Conservation (phyloP, 2,888 invertebrate genomes). For the Oithona nana region DNA sequence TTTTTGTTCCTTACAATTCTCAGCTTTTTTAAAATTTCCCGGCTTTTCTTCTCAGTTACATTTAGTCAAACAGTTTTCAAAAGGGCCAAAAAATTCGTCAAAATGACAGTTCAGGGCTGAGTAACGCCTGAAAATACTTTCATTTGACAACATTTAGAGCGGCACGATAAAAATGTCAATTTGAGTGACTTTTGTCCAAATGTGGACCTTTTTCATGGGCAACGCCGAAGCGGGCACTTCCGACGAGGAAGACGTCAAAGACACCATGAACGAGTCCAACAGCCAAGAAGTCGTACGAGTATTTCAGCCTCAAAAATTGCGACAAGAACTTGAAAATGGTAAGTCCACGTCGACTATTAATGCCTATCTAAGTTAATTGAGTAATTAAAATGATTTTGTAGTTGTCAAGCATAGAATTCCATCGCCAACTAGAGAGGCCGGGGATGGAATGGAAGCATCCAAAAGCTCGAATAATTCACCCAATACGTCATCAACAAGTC, state of each 20-base stretch:
- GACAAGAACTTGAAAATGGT: neutral
- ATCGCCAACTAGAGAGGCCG: constrained; percentile 1
- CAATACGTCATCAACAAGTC: neutral
- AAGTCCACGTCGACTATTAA: neutral
- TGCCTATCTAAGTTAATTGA: neutral
- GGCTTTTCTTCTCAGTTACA: too few relatives aligned
- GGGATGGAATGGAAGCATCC: neutral
- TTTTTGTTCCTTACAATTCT: too few relatives aligned
- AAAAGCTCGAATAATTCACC: neutral
- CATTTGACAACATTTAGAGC: too few relatives aligned
- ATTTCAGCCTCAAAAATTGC: neutral
- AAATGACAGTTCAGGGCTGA: too few relatives aligned
- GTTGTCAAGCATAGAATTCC: neutral
- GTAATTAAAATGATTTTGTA: neutral
- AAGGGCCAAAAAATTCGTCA: too few relatives aligned
- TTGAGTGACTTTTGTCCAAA: neutral
- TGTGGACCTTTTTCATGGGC: neutral
- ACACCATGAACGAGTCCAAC: neutral
- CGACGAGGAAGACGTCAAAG: neutral
- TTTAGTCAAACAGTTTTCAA: too few relatives aligned
- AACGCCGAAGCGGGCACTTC: neutral
- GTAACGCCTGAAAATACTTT: too few relatives aligned
- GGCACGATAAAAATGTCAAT: too few relatives aligned
- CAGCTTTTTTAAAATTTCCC: too few relatives aligned
- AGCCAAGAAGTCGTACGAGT: neutral